A percentile compares a stretch with the other conserved stretches of the same genome.
Conservation (phyloP, 1,140 invertebrate species). For the Ruditapes philippinarum region DNA sequence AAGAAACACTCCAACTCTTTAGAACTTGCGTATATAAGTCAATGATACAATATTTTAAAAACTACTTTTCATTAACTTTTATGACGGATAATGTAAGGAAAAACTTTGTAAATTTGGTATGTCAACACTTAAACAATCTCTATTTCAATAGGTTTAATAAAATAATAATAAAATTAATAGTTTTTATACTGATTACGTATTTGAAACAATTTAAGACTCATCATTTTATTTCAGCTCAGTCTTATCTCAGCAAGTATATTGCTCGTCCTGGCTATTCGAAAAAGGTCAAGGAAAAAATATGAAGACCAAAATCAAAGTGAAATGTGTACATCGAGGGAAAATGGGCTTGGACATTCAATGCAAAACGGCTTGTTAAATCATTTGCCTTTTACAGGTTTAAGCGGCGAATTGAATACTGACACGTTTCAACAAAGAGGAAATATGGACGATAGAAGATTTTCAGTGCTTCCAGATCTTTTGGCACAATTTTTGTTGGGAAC, state of each 20-base stretch:
- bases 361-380: background rate
- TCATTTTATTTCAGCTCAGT: background rate
- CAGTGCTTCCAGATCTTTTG: background rate
- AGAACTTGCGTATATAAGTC: too few species aligned
- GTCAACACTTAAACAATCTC: too few species aligned
- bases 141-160: too few species aligned
- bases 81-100: too few species aligned
- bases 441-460: background rate
- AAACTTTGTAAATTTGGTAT: too few species aligned
- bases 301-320: background rate
- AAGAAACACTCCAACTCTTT: too few species aligned
- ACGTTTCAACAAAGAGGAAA: background rate
- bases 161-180: too few species aligned
- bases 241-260: background rate
- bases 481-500: background rate
- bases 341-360: background rate
- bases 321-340: background rate
- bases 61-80: too few species aligned
- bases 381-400: background rate
- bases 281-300: background rate
- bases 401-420: background rate
- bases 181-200: too few species aligned
- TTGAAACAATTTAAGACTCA: too few species aligned
- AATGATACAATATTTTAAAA: too few species aligned
- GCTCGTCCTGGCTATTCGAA: background rate